Evolutionary conservation across 53 echinoderm and acorn worm species (phyloP).

Genomic region (Astropecten irregularis): DNA sequence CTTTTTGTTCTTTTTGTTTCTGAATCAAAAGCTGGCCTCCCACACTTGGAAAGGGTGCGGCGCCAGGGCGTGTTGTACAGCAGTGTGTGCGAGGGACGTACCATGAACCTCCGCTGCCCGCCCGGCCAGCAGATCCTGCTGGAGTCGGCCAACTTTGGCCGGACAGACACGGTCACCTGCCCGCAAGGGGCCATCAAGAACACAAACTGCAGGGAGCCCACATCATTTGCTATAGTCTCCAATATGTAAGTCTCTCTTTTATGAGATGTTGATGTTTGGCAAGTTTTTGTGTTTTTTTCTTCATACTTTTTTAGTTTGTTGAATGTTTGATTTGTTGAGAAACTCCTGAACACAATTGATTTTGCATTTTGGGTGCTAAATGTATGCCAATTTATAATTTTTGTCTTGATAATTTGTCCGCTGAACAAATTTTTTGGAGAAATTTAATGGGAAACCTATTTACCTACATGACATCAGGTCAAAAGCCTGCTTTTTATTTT

Average conservation of each 20-base stretch:
- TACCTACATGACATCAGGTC: too few species aligned
- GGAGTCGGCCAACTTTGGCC: conserved; percentile 82
- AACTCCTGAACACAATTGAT: too few species aligned
- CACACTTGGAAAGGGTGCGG: not conserved
- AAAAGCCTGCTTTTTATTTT: too few species aligned
- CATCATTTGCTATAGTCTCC: conserved; percentile 70
- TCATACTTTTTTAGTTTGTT: too few species aligned
- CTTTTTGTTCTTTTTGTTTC: not conserved
- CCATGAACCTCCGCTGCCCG: conserved; percentile 83
- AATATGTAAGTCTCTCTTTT: not conserved
- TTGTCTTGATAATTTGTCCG: too few species aligned
- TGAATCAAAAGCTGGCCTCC: not conserved
- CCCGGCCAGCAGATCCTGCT: conserved; percentile 49
- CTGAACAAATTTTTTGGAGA: too few species aligned
- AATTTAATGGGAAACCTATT: too few species aligned
- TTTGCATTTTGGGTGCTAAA: too few species aligned
- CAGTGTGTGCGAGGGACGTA: conserved; percentile 84
- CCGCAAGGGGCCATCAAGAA: conserved; percentile 43
- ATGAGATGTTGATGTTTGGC: not conserved
- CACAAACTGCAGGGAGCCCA: conserved; percentile 49
- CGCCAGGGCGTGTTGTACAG: conserved; percentile 55
- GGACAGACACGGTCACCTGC: conserved; percentile 77
- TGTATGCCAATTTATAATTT: too few species aligned
- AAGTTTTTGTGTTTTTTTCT: too few species aligned
- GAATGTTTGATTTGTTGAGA: too few species aligned